Conservation (phyloP, 1,140 invertebrate species). For the Drosophila nigrodunni region DNA sequence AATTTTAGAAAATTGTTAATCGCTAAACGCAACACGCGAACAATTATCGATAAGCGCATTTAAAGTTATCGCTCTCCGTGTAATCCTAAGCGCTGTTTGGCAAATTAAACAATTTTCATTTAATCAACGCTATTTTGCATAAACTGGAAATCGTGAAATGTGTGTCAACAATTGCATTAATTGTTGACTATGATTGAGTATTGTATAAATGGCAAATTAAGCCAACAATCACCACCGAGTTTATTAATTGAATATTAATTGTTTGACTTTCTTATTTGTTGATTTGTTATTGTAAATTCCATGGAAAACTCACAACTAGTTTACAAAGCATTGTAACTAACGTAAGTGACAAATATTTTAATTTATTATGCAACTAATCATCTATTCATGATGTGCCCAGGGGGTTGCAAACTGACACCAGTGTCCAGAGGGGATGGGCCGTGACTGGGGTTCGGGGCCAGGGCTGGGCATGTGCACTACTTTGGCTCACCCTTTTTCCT, state of each 20-base stretch:
- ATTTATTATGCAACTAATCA: constrained; percentile 78
- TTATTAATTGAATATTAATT: constrained; percentile 36
- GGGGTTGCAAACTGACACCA: constrained; percentile 62
- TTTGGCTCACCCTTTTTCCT: constrained; percentile 42
- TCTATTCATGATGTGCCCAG: constrained; percentile 67
- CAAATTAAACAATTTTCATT: constrained; percentile 31
- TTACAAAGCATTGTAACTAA: constrained; percentile 17
- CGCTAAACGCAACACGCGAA: constrained; percentile 31
- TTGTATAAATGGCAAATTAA: constrained; percentile 7
- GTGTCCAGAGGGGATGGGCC: constrained; percentile 9
- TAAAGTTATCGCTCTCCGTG: constrained; percentile 8
- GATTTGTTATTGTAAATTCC: constrained; percentile 42
- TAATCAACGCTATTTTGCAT: constrained; percentile 19
- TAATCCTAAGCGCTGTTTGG: constrained; percentile 35
- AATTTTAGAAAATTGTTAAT: constrained; percentile 45
- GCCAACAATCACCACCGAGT: constrained; percentile 1
- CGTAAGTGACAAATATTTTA: constrained; percentile 68
- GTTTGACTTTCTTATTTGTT: not conserved
- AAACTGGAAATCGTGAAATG: constrained; percentile 10
- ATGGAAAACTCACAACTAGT: constrained; percentile 19
- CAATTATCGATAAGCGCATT: constrained; percentile 52
- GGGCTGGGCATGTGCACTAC: not conserved
- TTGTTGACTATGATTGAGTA: constrained; percentile 17
- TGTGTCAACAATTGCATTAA: constrained; percentile 35
- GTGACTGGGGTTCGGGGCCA: not conserved